phyloP scores from a whole-genome alignment of 2,888 invertebrate species.

The Mesopsocus fuscifrons region DNA sequence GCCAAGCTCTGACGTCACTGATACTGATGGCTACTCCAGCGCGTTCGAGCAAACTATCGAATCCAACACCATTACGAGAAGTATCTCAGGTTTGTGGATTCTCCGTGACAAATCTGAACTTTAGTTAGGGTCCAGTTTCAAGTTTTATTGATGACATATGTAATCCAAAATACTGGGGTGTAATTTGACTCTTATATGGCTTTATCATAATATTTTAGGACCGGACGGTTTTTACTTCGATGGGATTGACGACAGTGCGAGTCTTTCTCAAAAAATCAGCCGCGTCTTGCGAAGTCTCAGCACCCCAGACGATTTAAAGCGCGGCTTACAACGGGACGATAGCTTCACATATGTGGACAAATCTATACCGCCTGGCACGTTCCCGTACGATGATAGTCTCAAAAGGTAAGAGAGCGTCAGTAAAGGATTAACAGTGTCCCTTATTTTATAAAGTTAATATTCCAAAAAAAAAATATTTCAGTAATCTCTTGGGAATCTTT shows the following conservation, averaged over 20 bases:
- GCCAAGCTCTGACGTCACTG: constrained; percentile 1
- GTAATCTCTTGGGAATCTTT: too few species aligned
- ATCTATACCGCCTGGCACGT: not conserved
- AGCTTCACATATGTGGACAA: constrained; percentile 1
- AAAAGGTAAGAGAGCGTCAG: constrained; percentile 8
- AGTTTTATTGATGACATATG: too few species aligned
- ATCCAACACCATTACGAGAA: constrained; percentile 3
- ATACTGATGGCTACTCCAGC: constrained; percentile 4
- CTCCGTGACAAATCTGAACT: not conserved
- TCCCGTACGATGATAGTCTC: constrained; percentile 5
- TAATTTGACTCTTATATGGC: too few species aligned
- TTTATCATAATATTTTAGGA: too few species aligned
- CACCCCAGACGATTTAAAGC: constrained; percentile 9
- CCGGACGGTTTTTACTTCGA: constrained; percentile 4
- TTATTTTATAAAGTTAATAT: too few species aligned
- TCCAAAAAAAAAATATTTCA: not conserved
- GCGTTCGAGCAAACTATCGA: constrained; percentile 5
- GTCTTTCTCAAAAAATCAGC: constrained; percentile 1
- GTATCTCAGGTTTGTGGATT: not conserved
- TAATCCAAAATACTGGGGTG: too few species aligned
- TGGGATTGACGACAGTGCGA: not conserved
- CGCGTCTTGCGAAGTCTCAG: constrained; percentile 9
- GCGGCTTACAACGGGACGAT: not conserved
- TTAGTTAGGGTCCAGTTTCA: too few species aligned
- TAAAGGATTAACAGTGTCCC: too few species aligned